phyloP scores from a whole-genome alignment of 2,888 invertebrate genomes.

The Drosophila rellima region DNA sequence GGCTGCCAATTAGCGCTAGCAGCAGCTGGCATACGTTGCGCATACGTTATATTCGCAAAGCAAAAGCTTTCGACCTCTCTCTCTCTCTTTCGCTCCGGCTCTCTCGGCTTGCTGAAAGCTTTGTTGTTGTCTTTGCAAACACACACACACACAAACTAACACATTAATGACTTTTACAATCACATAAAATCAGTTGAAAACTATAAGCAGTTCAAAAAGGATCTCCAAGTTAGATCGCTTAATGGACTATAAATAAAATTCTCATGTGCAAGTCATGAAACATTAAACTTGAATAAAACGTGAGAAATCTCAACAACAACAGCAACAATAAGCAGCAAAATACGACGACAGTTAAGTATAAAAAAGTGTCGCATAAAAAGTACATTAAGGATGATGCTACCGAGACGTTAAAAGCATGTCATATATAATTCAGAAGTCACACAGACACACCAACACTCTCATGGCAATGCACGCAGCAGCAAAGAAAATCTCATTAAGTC shows the following conservation, averaged over 20 bases:
- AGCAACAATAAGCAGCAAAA: constrained; percentile 7
- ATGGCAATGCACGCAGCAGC: constrained; percentile 18
- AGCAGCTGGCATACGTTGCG: constrained; percentile 46
- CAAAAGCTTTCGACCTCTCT: constrained; percentile 43
- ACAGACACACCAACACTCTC: constrained; percentile 19
- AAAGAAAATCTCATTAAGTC: constrained; percentile 74
- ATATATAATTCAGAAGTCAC: constrained; percentile 60
- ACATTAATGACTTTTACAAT: background rate
- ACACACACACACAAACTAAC: background rate
- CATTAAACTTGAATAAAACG: constrained; percentile 21
- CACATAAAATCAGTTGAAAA: constrained; percentile 27
- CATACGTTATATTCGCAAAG: constrained; percentile 44
- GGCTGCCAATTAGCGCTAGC: constrained; percentile 68
- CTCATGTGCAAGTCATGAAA: constrained; percentile 13
- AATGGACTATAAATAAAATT: constrained; percentile 20
- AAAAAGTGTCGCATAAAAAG: constrained; percentile 69
- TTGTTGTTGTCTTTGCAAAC: constrained; percentile 6
- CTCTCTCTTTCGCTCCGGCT: constrained; percentile 2
- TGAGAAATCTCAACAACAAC: constrained; percentile 25
- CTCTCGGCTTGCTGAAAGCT: constrained; percentile 19
- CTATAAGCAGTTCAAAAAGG: constrained; percentile 20
- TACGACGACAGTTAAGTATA: constrained; percentile 37
- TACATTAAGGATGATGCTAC: constrained; percentile 58
- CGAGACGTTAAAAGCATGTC: constrained; percentile 57
- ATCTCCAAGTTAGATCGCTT: constrained; percentile 19